Evolutionary conservation across 2,113 vertebrate species (phyloP), one percentile per base, ranked within the genome.

Genomic region (Eclectus roratus): DNA sequence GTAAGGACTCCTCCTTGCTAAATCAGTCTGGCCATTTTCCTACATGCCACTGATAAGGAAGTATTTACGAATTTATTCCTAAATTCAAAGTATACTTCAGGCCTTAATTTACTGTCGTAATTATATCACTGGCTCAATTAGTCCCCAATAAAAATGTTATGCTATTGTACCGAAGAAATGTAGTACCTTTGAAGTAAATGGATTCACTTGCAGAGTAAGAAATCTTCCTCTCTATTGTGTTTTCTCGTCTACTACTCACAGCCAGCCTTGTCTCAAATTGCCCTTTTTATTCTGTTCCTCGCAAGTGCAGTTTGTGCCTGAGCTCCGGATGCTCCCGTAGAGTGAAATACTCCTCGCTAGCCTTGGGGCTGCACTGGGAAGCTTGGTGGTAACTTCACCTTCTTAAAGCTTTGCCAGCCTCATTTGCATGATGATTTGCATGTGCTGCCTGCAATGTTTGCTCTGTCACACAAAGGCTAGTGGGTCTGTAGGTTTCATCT

Each of bases 81-180:
- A 85, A 88, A 95, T 95, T 94, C 60, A 41, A 89, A 93, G 93
- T 84, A 94, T 78, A 90, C 89, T 49, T 95, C 95, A 91, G 81
- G 33, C 89, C 91, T 84, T 95, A 77, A 96, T 97, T 96, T 96
- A 96, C 46, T 80, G 92, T 79, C 41, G 80, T 90, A 96, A 97
- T 97, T 97, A 93, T 93, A 91, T 80, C 93, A 80, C 77, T 91
- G 93, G 94, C 97, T 98, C 95, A 96, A 94, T 97, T 97, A 97
- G 94, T 81, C 82, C 88, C 92, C 91, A 92, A 72, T 96, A 89
- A 94, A 97, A 96, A 56, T 3, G 82, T 90, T 65, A 84, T 39
- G 64, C 85, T 85, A 41, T 91, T 94, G 31, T 64, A 81, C 33
- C 49, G 69, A 74, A 80, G 88, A 77, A 91, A 93, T 72, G 52